Conservation (phyloP, 2,888 invertebrate genomes). For the Cancer borealis region DNA sequence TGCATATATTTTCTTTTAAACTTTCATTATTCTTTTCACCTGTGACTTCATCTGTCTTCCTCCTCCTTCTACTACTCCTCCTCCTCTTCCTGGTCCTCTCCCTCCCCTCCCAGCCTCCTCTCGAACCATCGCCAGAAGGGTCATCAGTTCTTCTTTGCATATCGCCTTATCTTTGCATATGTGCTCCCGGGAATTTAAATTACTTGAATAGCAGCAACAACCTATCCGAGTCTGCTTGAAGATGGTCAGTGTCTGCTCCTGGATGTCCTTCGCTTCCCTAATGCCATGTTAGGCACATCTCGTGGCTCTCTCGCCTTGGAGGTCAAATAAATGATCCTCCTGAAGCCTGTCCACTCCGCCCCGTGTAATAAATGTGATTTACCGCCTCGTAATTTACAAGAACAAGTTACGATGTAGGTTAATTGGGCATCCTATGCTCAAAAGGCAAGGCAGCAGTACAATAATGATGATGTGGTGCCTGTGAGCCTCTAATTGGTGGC, state of each 20-base stretch:
- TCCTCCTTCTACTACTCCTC: neutral
- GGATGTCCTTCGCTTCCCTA: neutral
- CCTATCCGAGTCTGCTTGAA: neutral
- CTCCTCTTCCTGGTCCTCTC: neutral
- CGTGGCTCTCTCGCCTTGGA: neutral
- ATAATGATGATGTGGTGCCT: slow-evolving; percentile 40
- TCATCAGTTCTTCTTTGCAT: slow-evolving; percentile 26
- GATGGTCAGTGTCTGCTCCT: neutral
- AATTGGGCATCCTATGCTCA: slow-evolving; percentile 16
- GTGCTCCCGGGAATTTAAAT: neutral
- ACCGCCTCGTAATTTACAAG: slow-evolving; percentile 27
- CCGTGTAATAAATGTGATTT: slow-evolving; percentile 39
- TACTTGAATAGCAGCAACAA: neutral
- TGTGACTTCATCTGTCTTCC: neutral
- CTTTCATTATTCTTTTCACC: neutral
- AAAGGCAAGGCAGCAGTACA: neutral
- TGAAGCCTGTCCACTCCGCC: slow-evolving; percentile 11
- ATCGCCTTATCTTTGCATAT: neutral
- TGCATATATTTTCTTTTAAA: neutral
- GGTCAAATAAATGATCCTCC: neutral
- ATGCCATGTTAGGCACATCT: neutral
- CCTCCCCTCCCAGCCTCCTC: neutral
- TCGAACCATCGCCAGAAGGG: neutral
- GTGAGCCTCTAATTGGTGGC: slow-evolving; percentile 33
- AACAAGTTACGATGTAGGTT: slow-evolving; percentile 41